These are phyloP conservation scores for Pseudeuparius sepicola DNA, from an alignment of 2,888 invertebrate species.

Conservation along the genomic window DNA sequence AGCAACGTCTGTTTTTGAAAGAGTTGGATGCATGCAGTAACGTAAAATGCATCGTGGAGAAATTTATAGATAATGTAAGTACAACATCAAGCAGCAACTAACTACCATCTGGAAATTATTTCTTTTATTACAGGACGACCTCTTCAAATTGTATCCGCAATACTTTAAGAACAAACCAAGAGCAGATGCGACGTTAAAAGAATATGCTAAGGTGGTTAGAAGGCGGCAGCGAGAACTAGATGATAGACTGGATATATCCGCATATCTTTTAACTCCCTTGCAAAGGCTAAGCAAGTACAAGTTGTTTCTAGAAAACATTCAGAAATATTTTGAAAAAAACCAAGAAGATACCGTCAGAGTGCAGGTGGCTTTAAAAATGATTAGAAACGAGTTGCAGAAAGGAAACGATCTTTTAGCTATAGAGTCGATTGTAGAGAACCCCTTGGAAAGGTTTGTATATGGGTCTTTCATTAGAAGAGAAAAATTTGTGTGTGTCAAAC, in stretches of 20 bases:
- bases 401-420: conserved; percentile 36
- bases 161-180: conserved; percentile 36
- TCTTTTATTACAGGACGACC: conserved; percentile 29
- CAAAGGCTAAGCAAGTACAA: conserved; percentile 36
- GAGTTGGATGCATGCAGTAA: conserved; percentile 25
- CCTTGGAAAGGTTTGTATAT: conserved; percentile 35
- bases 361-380: conserved; percentile 29
- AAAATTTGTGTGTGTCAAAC: conserved; percentile 29
- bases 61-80: conserved; percentile 32
- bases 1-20: conserved; percentile 28
- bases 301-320: conserved; percentile 32
- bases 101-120: no score
- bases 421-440: conserved; percentile 32
- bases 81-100: no score
- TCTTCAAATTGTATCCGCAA: conserved; percentile 34
- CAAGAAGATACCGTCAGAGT: conserved; percentile 18
- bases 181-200: conserved; percentile 29
- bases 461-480: conserved; percentile 33
- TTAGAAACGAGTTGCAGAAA: conserved; percentile 31
- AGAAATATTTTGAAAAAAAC: conserved; percentile 37
- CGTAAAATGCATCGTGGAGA: conserved; percentile 27
- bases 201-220: conserved; percentile 28
- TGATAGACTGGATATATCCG: conserved; percentile 33
- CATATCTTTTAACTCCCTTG: conserved; percentile 34
- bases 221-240: conserved; percentile 38